Base-by-base conservation (phyloP, 2,888 invertebrate genomes). In the Pristionchus japonicus region DNA sequence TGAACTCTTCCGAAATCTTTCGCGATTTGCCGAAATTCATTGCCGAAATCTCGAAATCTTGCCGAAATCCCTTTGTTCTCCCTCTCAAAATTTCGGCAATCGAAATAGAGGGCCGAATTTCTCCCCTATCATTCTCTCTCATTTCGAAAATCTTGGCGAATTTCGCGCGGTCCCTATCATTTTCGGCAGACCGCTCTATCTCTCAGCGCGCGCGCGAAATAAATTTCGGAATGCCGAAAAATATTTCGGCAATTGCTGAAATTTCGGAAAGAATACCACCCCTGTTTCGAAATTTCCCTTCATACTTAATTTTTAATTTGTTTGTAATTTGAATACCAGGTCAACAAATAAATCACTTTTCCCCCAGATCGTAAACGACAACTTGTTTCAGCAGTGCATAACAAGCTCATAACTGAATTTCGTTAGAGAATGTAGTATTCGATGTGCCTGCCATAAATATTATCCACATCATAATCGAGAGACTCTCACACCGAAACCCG, bases 121-220 rank as follows among this genome's bases (percentile, higher is more conserved):
- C 17, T 57, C 52, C 52, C 15, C 43, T 20, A 3, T 17, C 34
- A 9, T 27, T 11, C n/a, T 23, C 34, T 43, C 80, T 80, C 43
- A 47, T 27, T 23, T 1, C 2, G 4, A 1, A n/a, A 27, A 4
- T 61, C 61, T 6, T 27, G 61, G 27, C 61, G 61, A 61, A 61
- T 11, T 57, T 61, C 64, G 64, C 64, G 64, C 27, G 64, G 64
- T 64, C 64, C 31, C 64, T 64, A 11, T 64, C 64, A 64, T 31
- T 64, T 64, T 64, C 74, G 74, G 74, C 74, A 23, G 40, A 74
- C 74, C 74, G 37, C 37, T 37, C 74, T 74, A 74, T 74, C 31
- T 23, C 11, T 20, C 74, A 74, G 11, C 37, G 40, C 31, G 43
- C 37, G 43, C 74, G 40, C 43, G 20, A 74, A 74, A 64, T 64